Base-by-base conservation (phyloP, 2,888 invertebrate species). In the Microplitis deprimator region DNA sequence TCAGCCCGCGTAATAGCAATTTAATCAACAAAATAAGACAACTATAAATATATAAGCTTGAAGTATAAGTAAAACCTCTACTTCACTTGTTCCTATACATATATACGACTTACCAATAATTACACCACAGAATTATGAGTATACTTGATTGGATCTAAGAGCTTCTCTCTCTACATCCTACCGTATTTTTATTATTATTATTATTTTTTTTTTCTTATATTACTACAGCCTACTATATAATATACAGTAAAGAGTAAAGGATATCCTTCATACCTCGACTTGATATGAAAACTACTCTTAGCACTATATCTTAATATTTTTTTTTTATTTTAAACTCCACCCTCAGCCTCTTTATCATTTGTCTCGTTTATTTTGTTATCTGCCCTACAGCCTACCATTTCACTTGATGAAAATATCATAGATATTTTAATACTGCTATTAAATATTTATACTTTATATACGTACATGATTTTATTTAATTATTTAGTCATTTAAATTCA, bases 1-100 rank as follows among this genome's bases (percentile, higher is more conserved):
- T 76, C 61, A 41, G 62, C 59, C 59, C 65, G 68, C 77, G 79
- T 82, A 79, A 87, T 85, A 85, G 87, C 85, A 86, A 86, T 87
- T 88, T 87, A 87, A 88, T 88, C 86, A 88, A 88, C 86, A 87
- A 87, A 88, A 88, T 85, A 88, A 88, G 86, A 88, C 83, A 82
- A 87, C 29, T 29, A 29, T 29, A 29, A 29, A 29, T 29, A 29
- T 29, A 29, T 29, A 29, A 29, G 29, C 29, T 29, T 29, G 29
- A 4, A 29, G 29, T 29, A 29, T 29, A 29, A 29, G 29, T 29
- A 29, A 29, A 29, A 29, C 29, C 29, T 29, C 29, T 29, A 29
- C 29, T 29, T 29, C 4, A 29, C 29, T 29, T 29, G 4, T 29
- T 50, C 13, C 50, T 50, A 8, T 50, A 50, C 50, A 50, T 10